Base-by-base conservation (phyloP, 2,888 invertebrate species). In the Lasioglossum pauxillum region DNA sequence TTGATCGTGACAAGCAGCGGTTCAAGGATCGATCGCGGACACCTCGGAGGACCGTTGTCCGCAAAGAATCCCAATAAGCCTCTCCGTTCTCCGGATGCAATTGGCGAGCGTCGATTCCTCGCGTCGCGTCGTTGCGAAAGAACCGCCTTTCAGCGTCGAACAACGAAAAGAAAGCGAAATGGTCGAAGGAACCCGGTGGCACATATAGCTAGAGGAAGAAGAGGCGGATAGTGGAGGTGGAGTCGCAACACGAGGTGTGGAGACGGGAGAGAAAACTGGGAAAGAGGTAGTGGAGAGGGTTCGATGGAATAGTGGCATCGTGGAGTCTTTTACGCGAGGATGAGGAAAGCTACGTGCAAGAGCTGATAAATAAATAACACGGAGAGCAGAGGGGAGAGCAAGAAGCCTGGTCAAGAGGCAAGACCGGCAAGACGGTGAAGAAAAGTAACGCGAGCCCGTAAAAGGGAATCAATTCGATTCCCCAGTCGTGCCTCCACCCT, bases 391-490 rank as follows among this genome's bases (percentile, higher is more conserved):
- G 74, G 38, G 27, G 78, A 64, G 71, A 44, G 74, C 57, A 57
- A 82, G 83, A 73, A 83, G 78, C 85, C 79, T 90, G 92, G 93
- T 93, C 93, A 93, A 93, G 90, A 93, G 92, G 89, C 82, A 85
- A 85, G 87, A 89, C 90, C 89, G 83, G 85, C 82, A 82, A 83
- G 84, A 90, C 90, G 90, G 93, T 93, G 92, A 93, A 93, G 90
- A 87, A 92, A 92, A 93, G 93, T 93, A 93, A 93, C 92, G 93
- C 88, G 88, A 91, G 91, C 86, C 92, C 93, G 92, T 95, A 94
- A 95, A 95, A 93, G 93, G 92, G 93, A 95, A 95, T 95, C 95
- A 95, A 95, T 95, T 95, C 93, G 93, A 95, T 95, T 95, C 92
- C 91, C 87, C 46, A 83, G 90, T 87, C 89, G 90, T 88, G 82